Conservation (phyloP, 1,140 invertebrate species). For the Meloidogyne floridensis region DNA sequence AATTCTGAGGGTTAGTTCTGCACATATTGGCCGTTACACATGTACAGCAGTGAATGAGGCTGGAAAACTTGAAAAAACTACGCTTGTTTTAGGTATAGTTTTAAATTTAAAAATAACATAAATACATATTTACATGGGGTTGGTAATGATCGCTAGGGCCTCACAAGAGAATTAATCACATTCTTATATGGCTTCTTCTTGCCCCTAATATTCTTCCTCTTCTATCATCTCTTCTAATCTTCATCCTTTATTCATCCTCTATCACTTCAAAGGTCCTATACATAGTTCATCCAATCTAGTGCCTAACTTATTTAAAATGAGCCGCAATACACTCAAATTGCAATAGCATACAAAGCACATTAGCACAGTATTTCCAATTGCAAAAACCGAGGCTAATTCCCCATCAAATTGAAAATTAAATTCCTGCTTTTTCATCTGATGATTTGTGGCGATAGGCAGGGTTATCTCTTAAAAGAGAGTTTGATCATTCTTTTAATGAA, state of each 20-base stretch:
- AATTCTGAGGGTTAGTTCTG: constrained; percentile 66
- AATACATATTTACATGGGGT: not conserved
- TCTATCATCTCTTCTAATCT: too few species aligned
- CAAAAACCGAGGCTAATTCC: not conserved
- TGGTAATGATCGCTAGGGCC: too few species aligned
- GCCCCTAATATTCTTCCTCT: not conserved
- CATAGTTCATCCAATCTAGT: constrained; percentile 11
- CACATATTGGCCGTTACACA: constrained; percentile 66
- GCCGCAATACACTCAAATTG: not conserved
- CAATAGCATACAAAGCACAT: constrained; percentile 35
- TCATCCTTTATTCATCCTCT: too few species aligned
- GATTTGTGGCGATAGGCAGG: not conserved
- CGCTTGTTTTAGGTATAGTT: constrained; percentile 49
- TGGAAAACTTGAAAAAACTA: constrained; percentile 52
- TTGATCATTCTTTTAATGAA: not conserved
- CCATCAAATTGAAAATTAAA: not conserved
- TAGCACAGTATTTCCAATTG: constrained; percentile 22
- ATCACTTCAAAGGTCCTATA: not conserved
- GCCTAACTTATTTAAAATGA: constrained; percentile 19
- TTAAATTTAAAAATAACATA: constrained; percentile 10
- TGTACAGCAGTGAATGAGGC: constrained; percentile 62
- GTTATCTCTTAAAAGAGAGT: not conserved
- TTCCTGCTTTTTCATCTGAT: not conserved
- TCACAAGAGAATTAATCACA: not conserved
- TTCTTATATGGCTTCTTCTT: not conserved